phyloP scores from a whole-genome alignment of 35 echinoderm and acorn worm species.

The Lytechinus variegatus region DNA sequence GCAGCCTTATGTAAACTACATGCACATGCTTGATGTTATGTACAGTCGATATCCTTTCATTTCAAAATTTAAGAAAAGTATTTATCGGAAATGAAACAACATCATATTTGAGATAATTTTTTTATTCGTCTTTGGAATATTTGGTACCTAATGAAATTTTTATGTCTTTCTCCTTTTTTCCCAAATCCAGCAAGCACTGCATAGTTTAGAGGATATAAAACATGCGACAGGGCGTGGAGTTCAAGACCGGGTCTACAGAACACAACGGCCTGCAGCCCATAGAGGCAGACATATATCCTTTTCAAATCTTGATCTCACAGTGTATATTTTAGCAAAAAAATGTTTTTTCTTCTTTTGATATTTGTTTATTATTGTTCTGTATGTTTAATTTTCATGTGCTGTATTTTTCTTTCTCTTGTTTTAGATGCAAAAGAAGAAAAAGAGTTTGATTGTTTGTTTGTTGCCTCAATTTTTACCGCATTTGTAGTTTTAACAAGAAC shows the following conservation, averaged over 20 bases:
- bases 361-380: not conserved
- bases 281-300: slow-evolving; percentile 74
- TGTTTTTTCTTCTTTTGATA: not conserved
- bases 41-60: too few species aligned
- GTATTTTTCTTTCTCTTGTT: not conserved
- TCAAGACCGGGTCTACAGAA: slow-evolving; percentile 64
- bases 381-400: not conserved
- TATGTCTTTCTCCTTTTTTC: not conserved
- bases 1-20: too few species aligned
- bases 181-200: slow-evolving; percentile 66
- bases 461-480: too few species aligned
- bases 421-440: not conserved
- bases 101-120: too few species aligned
- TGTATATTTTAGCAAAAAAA: not conserved
- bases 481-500: not conserved
- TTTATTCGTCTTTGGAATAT: too few species aligned
- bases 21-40: too few species aligned
- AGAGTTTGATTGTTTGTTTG: not conserved
- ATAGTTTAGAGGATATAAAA: slow-evolving; percentile 83
- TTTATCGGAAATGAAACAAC: too few species aligned
- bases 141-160: too few species aligned
- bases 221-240: slow-evolving; percentile 53
- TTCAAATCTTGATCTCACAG: not conserved
- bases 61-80: too few species aligned
- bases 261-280: slow-evolving; percentile 56